A percentile compares a stretch with the other conserved stretches of the same genome.
Evolutionary conservation across 2,113 vertebrate species (phyloP).

Genomic region (Mustela nigripes): DNA sequence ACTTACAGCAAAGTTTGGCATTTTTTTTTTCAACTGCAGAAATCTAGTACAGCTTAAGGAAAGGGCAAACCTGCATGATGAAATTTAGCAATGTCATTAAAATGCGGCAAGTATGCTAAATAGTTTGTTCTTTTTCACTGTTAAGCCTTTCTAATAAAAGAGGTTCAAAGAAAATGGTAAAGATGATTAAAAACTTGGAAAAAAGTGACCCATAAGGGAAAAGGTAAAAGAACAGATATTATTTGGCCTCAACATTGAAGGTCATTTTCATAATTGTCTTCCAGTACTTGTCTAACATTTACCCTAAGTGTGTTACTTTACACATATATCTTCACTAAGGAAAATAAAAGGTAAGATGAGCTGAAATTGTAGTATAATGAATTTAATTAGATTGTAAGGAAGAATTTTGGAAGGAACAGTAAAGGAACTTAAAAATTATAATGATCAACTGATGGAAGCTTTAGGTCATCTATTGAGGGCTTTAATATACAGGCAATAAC

Average conservation of each 20-base stretch:
- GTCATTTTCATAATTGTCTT: constrained; percentile 53
- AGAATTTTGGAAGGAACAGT: not conserved
- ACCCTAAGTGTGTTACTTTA: not conserved
- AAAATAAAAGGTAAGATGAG: constrained; percentile 1
- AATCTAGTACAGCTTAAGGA: constrained; percentile 31
- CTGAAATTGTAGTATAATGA: not conserved
- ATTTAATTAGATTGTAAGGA: constrained; percentile 6
- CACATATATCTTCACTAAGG: not conserved
- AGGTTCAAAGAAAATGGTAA: not conserved
- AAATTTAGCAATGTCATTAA: constrained; percentile 47
- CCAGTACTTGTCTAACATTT: constrained; percentile 38
- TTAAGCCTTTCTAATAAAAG: constrained; percentile 47
- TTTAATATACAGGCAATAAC: not conserved
- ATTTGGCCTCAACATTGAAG: constrained; percentile 3
- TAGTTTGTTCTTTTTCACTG: constrained; percentile 33
- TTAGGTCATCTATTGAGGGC: not conserved
- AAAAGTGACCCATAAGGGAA: not conserved
- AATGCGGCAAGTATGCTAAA: constrained; percentile 14
- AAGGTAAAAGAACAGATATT: not conserved
- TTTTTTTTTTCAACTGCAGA: constrained; percentile 45
- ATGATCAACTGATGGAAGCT: not conserved
- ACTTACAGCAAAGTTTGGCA: constrained; percentile 39
- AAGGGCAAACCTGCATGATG: constrained; percentile 59
- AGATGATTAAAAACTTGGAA: constrained; percentile 50
- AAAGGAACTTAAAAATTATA: constrained; percentile 9